Evolutionary conservation across 2,888 invertebrate genomes (phyloP).

Genomic region (Aplocera efformata): DNA sequence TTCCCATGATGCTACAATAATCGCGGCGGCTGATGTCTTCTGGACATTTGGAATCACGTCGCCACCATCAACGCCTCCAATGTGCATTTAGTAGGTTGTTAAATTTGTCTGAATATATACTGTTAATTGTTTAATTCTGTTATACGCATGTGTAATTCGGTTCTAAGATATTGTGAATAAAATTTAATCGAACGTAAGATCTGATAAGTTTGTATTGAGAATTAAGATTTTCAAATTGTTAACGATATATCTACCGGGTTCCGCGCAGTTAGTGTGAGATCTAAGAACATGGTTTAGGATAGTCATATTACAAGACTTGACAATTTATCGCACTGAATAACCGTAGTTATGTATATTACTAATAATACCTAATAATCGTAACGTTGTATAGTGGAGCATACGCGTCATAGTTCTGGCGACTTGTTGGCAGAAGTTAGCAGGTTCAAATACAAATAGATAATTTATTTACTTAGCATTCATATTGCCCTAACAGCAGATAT

Average conservation of each 20-base stretch:
- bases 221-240: conserved; percentile 22
- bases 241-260: conserved; percentile 30
- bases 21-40: too few species aligned
- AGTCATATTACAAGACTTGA: conserved; percentile 55
- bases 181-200: conserved; percentile 25
- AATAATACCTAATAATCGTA: conserved; percentile 46
- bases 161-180: conserved; percentile 21
- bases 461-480: conserved; percentile 72
- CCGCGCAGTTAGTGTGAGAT: conserved; percentile 28
- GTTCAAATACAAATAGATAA: conserved; percentile 62
- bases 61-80: conserved; percentile 49
- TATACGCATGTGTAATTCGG: conserved; percentile 41
- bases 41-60: conserved; percentile 2
- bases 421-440: conserved; percentile 56
- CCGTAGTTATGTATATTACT: conserved; percentile 47
- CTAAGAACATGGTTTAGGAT: conserved; percentile 51
- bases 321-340: conserved; percentile 51
- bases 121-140: conserved; percentile 72
- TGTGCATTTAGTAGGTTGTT: conserved; percentile 78
- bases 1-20: too few species aligned
- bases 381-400: conserved; percentile 48
- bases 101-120: conserved; percentile 68
- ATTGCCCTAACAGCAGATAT: conserved; percentile 71
- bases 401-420: conserved; percentile 39
- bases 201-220: conserved; percentile 22